Percentiles rank a stretch among this genome's conserved stretches.
These are phyloP conservation scores for Danionella dracula DNA, from an alignment of 2,797 vertebrate genomes.

Conservation along the genomic window DNA sequence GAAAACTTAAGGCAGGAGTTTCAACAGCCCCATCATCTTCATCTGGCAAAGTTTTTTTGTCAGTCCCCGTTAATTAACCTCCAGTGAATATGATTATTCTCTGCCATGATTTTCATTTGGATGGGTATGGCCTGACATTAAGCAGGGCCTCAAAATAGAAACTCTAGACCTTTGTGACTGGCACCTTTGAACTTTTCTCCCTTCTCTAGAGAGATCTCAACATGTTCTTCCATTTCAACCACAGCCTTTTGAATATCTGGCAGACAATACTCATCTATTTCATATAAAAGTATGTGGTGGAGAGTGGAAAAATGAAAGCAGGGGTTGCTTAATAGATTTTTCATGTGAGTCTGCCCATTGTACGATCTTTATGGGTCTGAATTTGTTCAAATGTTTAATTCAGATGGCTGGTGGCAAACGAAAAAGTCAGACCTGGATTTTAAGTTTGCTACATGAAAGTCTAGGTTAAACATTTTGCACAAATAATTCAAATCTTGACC, in stretches of 20 bases:
- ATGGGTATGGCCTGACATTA: conserved; percentile 41
- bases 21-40: conserved; percentile 26
- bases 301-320: conserved; percentile 13
- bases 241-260: conserved; percentile 55
- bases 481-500: too few relatives aligned
- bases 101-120: conserved; percentile 48
- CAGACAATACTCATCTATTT: conserved; percentile 48
- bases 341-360: conserved; percentile 4
- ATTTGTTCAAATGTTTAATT: conserved; percentile 13
- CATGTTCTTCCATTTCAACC: conserved; percentile 58
- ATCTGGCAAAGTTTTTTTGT: conserved; percentile 38
- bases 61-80: conserved; percentile 55
- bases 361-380: background rate
- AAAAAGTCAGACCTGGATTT: conserved; percentile 9
- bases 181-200: conserved; percentile 63
- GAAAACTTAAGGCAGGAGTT: conserved; percentile 32
- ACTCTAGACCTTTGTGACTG: conserved; percentile 56
- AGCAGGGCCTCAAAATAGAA: conserved; percentile 54
- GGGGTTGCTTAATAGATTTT: background rate
- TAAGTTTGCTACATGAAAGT: too few relatives aligned
- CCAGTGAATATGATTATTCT: conserved; percentile 51
- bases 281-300: conserved; percentile 43
- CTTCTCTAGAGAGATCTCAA: conserved; percentile 47
- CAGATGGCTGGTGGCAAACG: background rate
- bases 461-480: too few relatives aligned